These are phyloP conservation scores for Hypanus sabinus DNA, from an alignment of 2,113 vertebrate species.

Conservation along the genomic window DNA sequence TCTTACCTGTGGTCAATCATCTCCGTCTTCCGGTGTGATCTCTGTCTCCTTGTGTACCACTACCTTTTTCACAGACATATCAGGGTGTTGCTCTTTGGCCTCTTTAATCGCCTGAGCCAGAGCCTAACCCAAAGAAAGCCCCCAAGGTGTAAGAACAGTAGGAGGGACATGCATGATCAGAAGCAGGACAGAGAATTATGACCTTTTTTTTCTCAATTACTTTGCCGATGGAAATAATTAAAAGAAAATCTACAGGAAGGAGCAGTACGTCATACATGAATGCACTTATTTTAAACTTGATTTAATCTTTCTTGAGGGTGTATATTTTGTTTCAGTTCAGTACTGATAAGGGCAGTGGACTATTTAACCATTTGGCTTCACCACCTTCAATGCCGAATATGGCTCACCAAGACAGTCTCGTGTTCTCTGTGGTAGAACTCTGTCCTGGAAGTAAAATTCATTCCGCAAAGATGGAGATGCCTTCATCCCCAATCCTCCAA, in stretches of 20 bases:
- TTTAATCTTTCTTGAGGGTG: background rate
- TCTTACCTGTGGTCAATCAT: conserved; percentile 97
- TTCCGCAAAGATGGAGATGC: background rate
- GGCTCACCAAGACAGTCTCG: background rate
- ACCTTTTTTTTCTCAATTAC: conserved; percentile 43
- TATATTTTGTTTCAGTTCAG: background rate
- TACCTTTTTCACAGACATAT: conserved; percentile 99
- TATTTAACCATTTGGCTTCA: background rate
- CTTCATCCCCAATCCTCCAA: background rate
- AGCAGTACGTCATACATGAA: conserved; percentile 16
- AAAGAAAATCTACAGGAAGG: conserved; percentile 30
- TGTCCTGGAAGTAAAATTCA: background rate
- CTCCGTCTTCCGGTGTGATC: conserved; percentile 89
- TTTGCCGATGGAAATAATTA: conserved; percentile 30
- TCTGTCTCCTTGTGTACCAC: conserved; percentile 99
- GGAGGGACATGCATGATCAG: conserved; percentile 72
- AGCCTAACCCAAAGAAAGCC: conserved; percentile 78
- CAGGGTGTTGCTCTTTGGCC: conserved; percentile 99
- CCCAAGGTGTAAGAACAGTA: conserved; percentile 80
- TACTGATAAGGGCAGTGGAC: background rate
- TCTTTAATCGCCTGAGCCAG: conserved; percentile 99
- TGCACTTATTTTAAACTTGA: background rate
- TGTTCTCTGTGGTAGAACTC: too few species aligned
- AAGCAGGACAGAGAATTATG: conserved; percentile 61
- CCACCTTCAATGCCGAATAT: background rate